Evolutionary conservation across 1,140 invertebrate genomes (phyloP), one percentile per base, ranked within the genome.

Genomic region (Portunus trituberculatus): DNA sequence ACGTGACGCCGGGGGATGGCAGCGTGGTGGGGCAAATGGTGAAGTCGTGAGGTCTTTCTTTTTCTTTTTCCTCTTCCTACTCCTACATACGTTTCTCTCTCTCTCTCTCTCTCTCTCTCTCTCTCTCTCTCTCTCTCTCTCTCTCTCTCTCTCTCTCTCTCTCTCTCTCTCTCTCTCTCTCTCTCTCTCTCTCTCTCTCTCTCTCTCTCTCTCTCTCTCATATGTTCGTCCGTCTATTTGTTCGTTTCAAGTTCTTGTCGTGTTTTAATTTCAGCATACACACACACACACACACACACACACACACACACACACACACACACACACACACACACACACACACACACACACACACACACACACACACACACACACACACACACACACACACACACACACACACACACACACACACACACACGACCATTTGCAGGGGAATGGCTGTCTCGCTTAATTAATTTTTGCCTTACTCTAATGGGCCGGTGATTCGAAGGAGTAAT

Each of bases 261-360:
- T 7, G 67, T 76, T 76, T 76, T n/a, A 76, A 0, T 76, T 7
- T 76, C 6, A 1, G 2, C n/a, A 87, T 12, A 31, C 14, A 87
- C 32, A 12, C 29, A 87, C 29, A 87, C 84, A 32, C 32, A 45
- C 32, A 87, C 32, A 87, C 32, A 87, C 32, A 87, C 84, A 87
- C 84, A 87, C 84, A 87, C 84, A 87, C 32, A 87, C 84, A 87
- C 84, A 87, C 39, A 87, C 84, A 87, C 84, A 87, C 84, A 87
- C 84, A 87, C 87, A 89, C 87, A 89, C 87, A 89, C 87, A 89
- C 87, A 88, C 86, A 88, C 86, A 88, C 86, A 88, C 86, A 31
- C 86, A 88, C 86, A 39, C 87, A 89, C 87, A 48, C 87, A 89
- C n/a, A 39, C 31, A 87, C 84, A 39, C 39, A 16, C 31, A 39